Evolutionary conservation across 2,113 vertebrate species (phyloP), one percentile per base, ranked within the genome.

Genomic region (Alethe castanea): DNA sequence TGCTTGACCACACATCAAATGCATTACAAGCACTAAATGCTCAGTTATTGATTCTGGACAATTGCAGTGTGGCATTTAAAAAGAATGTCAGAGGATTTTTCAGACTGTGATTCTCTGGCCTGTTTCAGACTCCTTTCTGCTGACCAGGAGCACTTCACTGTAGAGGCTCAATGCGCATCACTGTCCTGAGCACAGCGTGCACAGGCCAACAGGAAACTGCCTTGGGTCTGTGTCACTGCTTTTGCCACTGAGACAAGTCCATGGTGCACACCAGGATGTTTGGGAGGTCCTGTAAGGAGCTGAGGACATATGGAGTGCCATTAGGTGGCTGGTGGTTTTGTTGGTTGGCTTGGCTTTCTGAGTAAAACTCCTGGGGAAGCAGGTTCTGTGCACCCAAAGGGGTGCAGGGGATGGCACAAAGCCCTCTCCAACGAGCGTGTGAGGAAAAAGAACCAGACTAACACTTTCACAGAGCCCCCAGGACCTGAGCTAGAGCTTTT

Each of bases 21-120:
- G 2, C 90, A 54, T 77, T 44, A 26, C 35, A 52, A 88, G 36
- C 56, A 31, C 62, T 73, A 83, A 83, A 84, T 88, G 82, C 82
- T 79, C 84, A 60, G 0, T 91, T 66, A 26, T 44, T 92, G 35
- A 47, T 85, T 81, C 64, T 71, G 82, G 92, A 90, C 82, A 60
- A 64, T 60, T 81, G 72, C 76, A 78, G 60, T 73, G 64, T 81
- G 69, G 79, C 85, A 90, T 92, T 83, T 90, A 92, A 86, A 93
- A 80, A 60, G 69, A 85, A 85, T 52, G 9, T 77, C 72, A 80
- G 78, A 91, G 78, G 45, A 73, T 82, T 83, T 95, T 74, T 88
- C 81, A 88, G 88, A 36, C 90, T 81, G 52, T 52, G 79, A 25
- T 82, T 69, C 22, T 72, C 54, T 26, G 76, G 66, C 62, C 77